These are phyloP conservation scores for Machimus rusticus DNA, from an alignment of 2,888 invertebrate genomes.

Conservation along the genomic window DNA sequence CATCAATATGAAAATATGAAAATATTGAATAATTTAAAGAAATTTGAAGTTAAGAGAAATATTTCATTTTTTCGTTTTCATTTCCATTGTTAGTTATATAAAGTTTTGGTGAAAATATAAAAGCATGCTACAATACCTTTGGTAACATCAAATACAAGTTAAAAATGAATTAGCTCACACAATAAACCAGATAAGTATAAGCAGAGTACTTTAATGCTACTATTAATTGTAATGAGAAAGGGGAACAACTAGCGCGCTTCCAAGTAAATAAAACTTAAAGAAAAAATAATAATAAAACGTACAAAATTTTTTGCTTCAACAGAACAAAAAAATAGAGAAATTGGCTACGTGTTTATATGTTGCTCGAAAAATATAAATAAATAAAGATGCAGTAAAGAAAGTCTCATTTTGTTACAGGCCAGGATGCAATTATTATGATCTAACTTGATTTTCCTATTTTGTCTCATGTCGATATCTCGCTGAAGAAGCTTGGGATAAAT, in stretches of 20 bases:
- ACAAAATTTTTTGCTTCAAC: neutral
- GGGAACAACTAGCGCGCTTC: neutral
- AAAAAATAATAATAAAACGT: neutral
- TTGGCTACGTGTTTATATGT: neutral
- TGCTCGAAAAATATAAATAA: neutral
- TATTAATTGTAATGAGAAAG: neutral
- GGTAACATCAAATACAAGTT: constrained; percentile 6
- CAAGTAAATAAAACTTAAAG: constrained; percentile 1
- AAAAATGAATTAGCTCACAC: constrained; percentile 4
- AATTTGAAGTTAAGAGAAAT: neutral
- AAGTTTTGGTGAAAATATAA: neutral
- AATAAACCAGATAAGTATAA: neutral
- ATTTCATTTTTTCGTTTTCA: neutral
- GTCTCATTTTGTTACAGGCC: neutral
- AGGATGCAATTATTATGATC: neutral
- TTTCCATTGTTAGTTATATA: constrained; percentile 2
- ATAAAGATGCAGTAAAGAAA: constrained; percentile 3
- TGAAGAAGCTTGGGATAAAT: constrained; percentile 51
- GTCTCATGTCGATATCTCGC: constrained; percentile 60
- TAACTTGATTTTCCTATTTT: constrained; percentile 61
- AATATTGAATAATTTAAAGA: neutral
- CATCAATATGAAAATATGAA: neutral
- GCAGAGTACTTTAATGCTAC: constrained; percentile 9
- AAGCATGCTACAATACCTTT: constrained; percentile 10
- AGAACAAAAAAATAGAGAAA: neutral